Evolutionary conservation across 2,113 vertebrate genomes (phyloP), one percentile per base, ranked within the genome.

Genomic region (Nesogale talazaci): DNA sequence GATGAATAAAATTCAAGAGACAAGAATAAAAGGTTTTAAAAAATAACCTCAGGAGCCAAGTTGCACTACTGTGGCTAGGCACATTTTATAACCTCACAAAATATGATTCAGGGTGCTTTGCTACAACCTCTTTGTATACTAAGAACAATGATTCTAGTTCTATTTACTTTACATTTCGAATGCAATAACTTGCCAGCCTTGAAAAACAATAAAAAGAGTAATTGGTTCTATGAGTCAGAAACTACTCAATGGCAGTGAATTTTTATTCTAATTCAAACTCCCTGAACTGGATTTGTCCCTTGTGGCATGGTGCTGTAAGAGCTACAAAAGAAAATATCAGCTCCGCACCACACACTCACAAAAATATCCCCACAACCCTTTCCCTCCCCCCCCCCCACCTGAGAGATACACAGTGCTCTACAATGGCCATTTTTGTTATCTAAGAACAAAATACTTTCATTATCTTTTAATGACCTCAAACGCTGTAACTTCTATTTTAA

Each of bases 381-480:
- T 14, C 4, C 4, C 16, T 74, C 4, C 59, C 12, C 59, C 3
- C 59, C 59, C 16, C n/a, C 75, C 10, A 2, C 2, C 20, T 8
- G 82, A 85, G 42, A 79, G 15, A 80, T 72, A 63, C 27, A 59
- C 10, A 78, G 31, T 42, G 10, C 9, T 92, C n/a, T 36, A 19
- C 22, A 79, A 80, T n/a, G 25, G 15, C 25, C 93, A 69, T 89
- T 91, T 92, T 78, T 20, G 85, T 82, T 81, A 89, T 61, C 63
- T 93, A 83, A 84, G 92, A 92, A 86, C n/a, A 20, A 89, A 92
- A 82, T 78, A 70, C 86, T 93, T 93, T 75, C 36, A 88, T 85
- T 93, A 78, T 67, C 34, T 79, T 92, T 96, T 46, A 93, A 82
- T 91, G 79, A 88, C 59, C 83, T 90, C 36, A 83, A 92, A 42